phyloP scores from a whole-genome alignment of 2,888 invertebrate genomes.

The Dasysyrphus albostriatus region DNA sequence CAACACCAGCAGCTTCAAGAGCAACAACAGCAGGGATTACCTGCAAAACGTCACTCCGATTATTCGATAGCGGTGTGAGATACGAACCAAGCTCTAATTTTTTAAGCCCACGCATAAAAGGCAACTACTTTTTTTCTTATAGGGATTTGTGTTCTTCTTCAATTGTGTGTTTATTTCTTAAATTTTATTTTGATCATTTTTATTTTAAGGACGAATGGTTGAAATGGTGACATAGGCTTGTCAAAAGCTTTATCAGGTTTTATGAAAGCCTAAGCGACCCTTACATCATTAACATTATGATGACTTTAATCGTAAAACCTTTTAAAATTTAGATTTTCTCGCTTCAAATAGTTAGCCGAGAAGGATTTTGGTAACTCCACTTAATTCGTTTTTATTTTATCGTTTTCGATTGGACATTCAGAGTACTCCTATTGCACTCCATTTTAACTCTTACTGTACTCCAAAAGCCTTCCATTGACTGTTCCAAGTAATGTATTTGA shows the following conservation, averaged over 20 bases:
- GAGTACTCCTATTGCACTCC: too few species aligned
- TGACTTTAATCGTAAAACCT: too few species aligned
- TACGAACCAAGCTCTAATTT: constrained; percentile 37
- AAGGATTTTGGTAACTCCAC: too few species aligned
- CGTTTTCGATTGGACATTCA: too few species aligned
- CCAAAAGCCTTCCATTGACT: too few species aligned
- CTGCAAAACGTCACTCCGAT: constrained; percentile 87
- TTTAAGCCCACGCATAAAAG: constrained; percentile 37
- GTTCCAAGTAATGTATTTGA: too few species aligned
- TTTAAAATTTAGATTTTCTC: too few species aligned
- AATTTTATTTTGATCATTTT: constrained; percentile 33
- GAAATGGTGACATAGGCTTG: not conserved
- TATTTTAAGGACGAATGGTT: constrained; percentile 23
- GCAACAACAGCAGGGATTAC: constrained; percentile 82
- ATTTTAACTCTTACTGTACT: too few species aligned
- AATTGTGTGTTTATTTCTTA: constrained; percentile 28
- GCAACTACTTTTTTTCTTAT: not conserved
- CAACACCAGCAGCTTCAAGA: constrained; percentile 78
- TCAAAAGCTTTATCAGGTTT: not conserved
- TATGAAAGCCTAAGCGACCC: not conserved
- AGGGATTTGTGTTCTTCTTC: constrained; percentile 50
- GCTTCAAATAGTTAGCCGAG: too few species aligned
- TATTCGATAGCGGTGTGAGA: constrained; percentile 90
- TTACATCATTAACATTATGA: too few species aligned
- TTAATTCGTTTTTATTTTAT: too few species aligned